Base-by-base conservation (phyloP, 1,140 invertebrate species). In the Wasmannia auropunctata region DNA sequence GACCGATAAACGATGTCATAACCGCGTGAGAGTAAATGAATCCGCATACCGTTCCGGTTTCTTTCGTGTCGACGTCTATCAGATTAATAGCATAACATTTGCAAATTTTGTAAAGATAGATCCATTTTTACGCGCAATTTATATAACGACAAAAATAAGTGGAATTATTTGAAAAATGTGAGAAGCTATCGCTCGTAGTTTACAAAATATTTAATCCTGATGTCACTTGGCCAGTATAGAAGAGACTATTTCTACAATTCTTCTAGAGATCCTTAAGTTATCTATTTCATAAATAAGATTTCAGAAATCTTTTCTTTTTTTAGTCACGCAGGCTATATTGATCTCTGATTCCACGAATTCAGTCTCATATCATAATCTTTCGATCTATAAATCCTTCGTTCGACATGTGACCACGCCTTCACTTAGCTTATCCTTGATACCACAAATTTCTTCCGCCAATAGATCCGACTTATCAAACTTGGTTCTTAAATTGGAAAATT, bases 1-100 rank as follows among this genome's bases (percentile, higher is more conserved):
- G 70, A 85, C 72, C 69, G 46, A 85, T 76, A 76, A 76, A 76
- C 76, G 62, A 51, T 76, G 31, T 77, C 81, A 34, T 40, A 46
- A 54, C 62, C 37, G 77, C 43, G 46, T 8, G 49, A 56, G 19
- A 81, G 77, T 70, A 81, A 81, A 81, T 70, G 49, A 81, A 69
- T 56, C 77, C 43, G 76, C 60, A 34, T 31, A 19, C 28, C 22
- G 56, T 46, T n/a, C 14, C 31, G 5, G 28, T 85, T 76, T 76
- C 31, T 37, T 37, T 43, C 34, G 40, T 31, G 28, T 56, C 40
- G 31, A 58, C 25, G 22, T 72, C 11, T 16, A 72, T 81, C 22
- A 34, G 37, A 81, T 70, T 58, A 22, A 58, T 81, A n/a, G 65
- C 19, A 83, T 25, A 11, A 28, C 14, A 43, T 65, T 67, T 34